Evolutionary conservation across 2,888 invertebrate genomes (phyloP).

Genomic region (Luperina nickerlii): DNA sequence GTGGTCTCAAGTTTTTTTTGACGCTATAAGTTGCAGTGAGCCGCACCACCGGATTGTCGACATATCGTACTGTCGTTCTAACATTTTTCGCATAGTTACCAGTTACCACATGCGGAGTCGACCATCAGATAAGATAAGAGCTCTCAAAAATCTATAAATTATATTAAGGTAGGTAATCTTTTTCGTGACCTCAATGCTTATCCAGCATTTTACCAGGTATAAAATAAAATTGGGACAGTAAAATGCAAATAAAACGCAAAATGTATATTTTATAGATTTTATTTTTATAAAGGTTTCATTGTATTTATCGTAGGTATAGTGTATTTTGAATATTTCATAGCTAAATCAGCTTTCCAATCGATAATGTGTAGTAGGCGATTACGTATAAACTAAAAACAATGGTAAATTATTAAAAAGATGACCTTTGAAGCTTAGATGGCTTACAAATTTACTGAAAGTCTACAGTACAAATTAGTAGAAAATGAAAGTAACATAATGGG

Average conservation of each 20-base stretch:
- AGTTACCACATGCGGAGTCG: too few species aligned
- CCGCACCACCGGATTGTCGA: too few species aligned
- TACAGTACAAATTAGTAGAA: constrained; percentile 67
- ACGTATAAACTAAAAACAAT: constrained; percentile 82
- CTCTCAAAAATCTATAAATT: too few species aligned
- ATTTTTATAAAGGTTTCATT: constrained; percentile 89
- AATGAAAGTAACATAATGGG: constrained; percentile 79
- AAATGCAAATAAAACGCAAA: constrained; percentile 75
- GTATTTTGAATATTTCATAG: constrained; percentile 87
- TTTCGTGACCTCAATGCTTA: background rate
- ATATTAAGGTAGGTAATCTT: background rate
- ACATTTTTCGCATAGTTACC: too few species aligned
- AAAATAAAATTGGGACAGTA: constrained; percentile 8
- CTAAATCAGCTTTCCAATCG: constrained; percentile 84
- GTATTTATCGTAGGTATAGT: constrained; percentile 89
- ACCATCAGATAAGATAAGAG: too few species aligned
- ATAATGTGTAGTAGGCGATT: constrained; percentile 90
- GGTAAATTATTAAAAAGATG: constrained; percentile 73
- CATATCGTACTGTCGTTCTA: too few species aligned
- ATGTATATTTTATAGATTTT: constrained; percentile 81
- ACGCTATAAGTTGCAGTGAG: too few species aligned
- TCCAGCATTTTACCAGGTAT: background rate
- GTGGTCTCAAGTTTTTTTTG: too few species aligned
- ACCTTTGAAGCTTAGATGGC: constrained; percentile 55
- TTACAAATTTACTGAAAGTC: constrained; percentile 64